A percentile compares a stretch with the other conserved stretches of the same genome.
These are phyloP conservation scores for Xiphophorus maculatus DNA, from an alignment of 2,113 vertebrate genomes.

Conservation along the genomic window DNA sequence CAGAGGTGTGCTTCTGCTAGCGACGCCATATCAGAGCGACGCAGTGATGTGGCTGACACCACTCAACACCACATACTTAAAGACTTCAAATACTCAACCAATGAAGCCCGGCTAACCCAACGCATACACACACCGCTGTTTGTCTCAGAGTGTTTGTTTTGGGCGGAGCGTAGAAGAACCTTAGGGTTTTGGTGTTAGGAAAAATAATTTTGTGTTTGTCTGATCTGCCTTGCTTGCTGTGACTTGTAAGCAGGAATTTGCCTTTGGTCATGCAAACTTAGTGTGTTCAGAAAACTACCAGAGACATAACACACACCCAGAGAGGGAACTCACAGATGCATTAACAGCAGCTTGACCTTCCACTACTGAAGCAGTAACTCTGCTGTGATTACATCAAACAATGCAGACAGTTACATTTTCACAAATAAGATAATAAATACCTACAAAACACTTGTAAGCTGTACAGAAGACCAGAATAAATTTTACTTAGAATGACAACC, in stretches of 20 bases:
- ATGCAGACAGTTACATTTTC: background rate
- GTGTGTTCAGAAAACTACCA: too few relatives aligned
- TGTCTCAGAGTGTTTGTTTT: background rate
- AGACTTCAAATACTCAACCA: background rate
- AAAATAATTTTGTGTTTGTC: background rate
- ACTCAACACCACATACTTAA: background rate
- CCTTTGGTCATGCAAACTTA: background rate
- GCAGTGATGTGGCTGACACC: background rate
- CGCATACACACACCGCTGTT: background rate
- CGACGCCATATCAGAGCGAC: background rate
- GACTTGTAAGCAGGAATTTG: background rate
- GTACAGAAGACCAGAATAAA: background rate
- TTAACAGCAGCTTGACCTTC: background rate
- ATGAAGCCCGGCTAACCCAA: background rate
- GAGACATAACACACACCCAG: too few relatives aligned
- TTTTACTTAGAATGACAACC: background rate
- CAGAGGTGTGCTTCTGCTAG: too few relatives aligned
- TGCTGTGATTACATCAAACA: background rate
- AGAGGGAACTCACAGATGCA: background rate
- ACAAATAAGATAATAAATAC: too few relatives aligned
- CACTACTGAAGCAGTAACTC: background rate
- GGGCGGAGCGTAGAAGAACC: background rate
- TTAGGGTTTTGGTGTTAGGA: background rate
- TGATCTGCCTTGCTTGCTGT: background rate
- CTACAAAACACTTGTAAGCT: background rate